Conservation (phyloP, 2,113 vertebrate genomes). For the Chionis minor region DNA sequence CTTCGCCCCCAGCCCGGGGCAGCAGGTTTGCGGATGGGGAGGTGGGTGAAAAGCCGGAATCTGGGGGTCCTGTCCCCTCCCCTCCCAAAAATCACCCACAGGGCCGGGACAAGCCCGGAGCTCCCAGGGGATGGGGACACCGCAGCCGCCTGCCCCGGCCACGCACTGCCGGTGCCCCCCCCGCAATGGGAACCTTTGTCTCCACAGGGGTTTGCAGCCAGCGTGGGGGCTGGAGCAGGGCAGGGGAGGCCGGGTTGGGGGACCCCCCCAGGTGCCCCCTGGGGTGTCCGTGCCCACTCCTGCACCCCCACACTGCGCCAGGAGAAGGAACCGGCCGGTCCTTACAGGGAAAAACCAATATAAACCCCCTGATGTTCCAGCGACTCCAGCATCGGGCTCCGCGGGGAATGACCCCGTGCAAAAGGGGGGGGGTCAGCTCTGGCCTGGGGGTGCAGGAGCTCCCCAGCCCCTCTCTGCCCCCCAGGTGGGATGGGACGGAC, state of each 20-base stretch:
- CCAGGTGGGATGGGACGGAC: accelerated
- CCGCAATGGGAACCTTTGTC: background rate
- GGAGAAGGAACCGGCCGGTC: background rate
- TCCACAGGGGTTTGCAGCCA: background rate
- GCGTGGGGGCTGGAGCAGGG: background rate
- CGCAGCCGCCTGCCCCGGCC: accelerated
- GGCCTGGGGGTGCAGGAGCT: background rate
- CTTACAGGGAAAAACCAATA: accelerated
- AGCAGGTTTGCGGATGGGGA: background rate
- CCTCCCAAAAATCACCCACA: background rate
- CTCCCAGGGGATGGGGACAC: background rate
- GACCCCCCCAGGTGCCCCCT: background rate
- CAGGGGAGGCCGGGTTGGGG: background rate
- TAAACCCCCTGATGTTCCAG: background rate
- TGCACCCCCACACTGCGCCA: background rate
- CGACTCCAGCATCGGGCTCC: background rate
- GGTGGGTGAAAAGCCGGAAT: background rate
- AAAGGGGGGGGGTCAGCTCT: background rate
- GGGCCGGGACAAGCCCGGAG: background rate
- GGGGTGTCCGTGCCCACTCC: background rate
- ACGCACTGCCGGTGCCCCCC: background rate
- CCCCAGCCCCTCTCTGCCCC: background rate
- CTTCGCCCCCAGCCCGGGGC: background rate
- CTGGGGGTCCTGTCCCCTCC: background rate
- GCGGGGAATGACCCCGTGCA: accelerated